Base-by-base conservation (phyloP, 2,888 invertebrate genomes). In the Dasysyrphus tricinctus region DNA sequence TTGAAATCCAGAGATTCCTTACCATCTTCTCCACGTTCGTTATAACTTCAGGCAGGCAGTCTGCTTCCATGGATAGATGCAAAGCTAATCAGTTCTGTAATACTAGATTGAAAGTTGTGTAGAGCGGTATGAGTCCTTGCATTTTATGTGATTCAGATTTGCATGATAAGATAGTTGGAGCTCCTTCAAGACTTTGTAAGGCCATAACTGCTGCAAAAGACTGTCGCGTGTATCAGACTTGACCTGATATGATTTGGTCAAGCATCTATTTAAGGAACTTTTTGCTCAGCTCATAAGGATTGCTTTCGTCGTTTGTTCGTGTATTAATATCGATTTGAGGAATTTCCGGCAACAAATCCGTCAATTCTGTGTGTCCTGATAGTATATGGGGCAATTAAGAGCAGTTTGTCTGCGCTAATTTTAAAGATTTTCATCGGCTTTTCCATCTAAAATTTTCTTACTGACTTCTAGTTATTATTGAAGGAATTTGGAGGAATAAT, bases 331-430 rank as follows among this genome's bases (percentile, higher is more conserved):
- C 96, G 75, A 97, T 92, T 78, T 96, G 94, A 1, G 95, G 92
- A 83, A 95, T 94, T 81, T 94, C 93, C 9, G 98, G 93, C 29
- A 98, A 93, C 0, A 96, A 91, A 88, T 96, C 94, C 90, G 98
- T 96, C 91, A 98, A 94, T 67, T 94, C 93, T 88, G 94, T 94
- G 92, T 98, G 98, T 88, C 95, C 94, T 1, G 96, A 95, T 91
- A 94, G 94, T n/a, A n/a, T 16, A 98, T 95, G 54, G 97, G 95
- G 90, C 96, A 94, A 91, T 98, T 98, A 5, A 98, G 93, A 0
- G 97, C 95, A 29, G 97, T 97, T 91, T 96, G 96, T 93, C 98
- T 97, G 89, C 95, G 94, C 32, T 94, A 93, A 91, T 98, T 97
- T 92, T 97, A 97, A 56, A 96, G 93, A 92, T 98, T 98, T 4